Evolutionary conservation across 2,113 vertebrate genomes (phyloP), one percentile per base, ranked within the genome.

Genomic region (Limnothrissa miodon): DNA sequence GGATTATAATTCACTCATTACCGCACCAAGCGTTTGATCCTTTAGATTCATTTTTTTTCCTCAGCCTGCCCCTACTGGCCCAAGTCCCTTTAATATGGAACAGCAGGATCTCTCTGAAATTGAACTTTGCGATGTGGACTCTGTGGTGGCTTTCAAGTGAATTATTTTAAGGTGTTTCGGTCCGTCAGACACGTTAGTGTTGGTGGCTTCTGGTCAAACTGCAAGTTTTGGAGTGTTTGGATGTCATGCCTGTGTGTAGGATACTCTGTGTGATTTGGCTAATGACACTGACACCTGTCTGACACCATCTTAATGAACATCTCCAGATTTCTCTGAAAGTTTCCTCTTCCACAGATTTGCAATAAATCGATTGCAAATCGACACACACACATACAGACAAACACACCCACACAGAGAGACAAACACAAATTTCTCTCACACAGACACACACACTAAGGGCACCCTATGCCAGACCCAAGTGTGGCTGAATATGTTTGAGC

Each of bases 141-240:
- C n/a, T n/a, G n/a, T n/a, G n/a, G n/a, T 74, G 66, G 66, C 66
- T 74, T 74, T 74, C 59, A 74, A 74, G 66, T 74, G 3, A 15
- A 17, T 17, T 62, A 9, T 62, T 9, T 29, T 7, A 74, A 74
- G 3, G 66, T 21, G 15, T 15, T 74, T 9, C 6, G 25, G 36
- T 74, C 29, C 11, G 2, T 1, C 66, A n/a, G n/a, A n/a, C n/a
- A n/a, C n/a, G n/a, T 13, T 33, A 36, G 25, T 15, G 13, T 15
- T 74, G 13, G 29, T 33, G 25, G 33, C 33, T 13, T 74, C 10
- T 36, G n/a, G 2, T 66, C 8, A n/a, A 29, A n/a, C 6, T 66
- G 2, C 59, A 66, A 66, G 11, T n/a, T 25, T 66, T 10, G 11
- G 29, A 36, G 66, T 39, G 66, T 74, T 74, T 10, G 2, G 42